A percentile compares a stretch with the other conserved stretches of the same genome.
Evolutionary conservation across 1,140 invertebrate genomes (phyloP).

Genomic region (Triops longicaudatus): DNA sequence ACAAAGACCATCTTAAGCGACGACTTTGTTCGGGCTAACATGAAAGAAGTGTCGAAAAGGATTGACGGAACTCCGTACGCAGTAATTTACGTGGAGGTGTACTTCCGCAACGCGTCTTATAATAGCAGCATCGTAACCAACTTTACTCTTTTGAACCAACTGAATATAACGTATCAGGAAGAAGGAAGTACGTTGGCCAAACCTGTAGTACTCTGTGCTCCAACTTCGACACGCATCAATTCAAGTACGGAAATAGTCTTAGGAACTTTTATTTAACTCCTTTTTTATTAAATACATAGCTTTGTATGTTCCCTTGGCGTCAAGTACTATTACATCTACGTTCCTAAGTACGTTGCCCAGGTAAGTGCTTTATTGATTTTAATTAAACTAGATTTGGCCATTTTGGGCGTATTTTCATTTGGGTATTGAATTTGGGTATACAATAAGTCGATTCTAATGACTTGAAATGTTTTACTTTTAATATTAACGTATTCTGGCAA

Average conservation of each 20-base stretch:
- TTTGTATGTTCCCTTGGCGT: not conserved
- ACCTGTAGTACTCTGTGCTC: too few species aligned
- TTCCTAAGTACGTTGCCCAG: not conserved
- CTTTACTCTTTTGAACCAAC: not conserved
- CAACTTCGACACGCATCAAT: too few species aligned
- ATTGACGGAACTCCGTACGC: too few species aligned
- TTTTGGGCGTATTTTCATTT: too few species aligned
- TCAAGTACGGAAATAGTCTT: not conserved
- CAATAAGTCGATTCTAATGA: too few species aligned
- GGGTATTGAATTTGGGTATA: too few species aligned
- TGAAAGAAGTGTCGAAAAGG: not conserved
- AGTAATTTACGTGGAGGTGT: not conserved
- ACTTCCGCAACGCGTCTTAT: not conserved
- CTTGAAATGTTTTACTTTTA: too few species aligned
- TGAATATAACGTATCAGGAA: not conserved
- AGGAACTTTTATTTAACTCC: not conserved
- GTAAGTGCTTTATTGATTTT: not conserved
- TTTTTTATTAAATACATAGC: not conserved
- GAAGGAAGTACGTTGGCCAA: not conserved
- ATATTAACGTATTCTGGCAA: too few species aligned
- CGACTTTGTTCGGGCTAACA: not conserved
- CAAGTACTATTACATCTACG: not conserved
- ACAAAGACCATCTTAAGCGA: not conserved
- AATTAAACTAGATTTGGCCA: too few species aligned
- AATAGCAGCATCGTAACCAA: not conserved